Conservation (phyloP, 1,140 invertebrate species). For the Melitaea cinxia region DNA sequence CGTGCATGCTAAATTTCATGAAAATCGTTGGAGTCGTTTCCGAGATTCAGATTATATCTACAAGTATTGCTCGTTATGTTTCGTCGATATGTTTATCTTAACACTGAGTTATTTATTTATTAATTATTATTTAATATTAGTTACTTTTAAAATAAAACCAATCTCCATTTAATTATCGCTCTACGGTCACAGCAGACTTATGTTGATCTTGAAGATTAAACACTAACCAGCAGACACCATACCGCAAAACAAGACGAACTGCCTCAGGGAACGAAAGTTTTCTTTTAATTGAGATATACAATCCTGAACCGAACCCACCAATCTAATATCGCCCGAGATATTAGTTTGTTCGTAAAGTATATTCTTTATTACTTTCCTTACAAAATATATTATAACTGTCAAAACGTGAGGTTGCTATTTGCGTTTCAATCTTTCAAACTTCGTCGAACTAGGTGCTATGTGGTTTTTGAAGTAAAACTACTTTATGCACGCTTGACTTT, state of each 20-base stretch:
- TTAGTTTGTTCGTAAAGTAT: background rate
- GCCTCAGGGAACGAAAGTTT: background rate
- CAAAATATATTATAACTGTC: background rate
- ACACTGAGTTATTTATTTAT: background rate
- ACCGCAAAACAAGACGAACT: background rate
- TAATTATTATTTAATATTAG: background rate
- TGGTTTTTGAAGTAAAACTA: too few relatives aligned
- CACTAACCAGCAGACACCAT: background rate
- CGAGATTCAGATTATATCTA: too few relatives aligned
- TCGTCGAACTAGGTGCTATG: too few relatives aligned
- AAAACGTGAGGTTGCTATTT: too few relatives aligned
- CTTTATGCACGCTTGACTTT: too few relatives aligned
- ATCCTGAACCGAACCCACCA: background rate
- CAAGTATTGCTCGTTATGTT: background rate
- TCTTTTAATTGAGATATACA: slow-evolving; percentile 7
- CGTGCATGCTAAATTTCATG: too few relatives aligned
- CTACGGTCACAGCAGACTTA: background rate
- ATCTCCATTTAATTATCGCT: background rate
- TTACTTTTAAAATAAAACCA: background rate
- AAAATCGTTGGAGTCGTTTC: too few relatives aligned
- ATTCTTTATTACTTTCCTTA: background rate
- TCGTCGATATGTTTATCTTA: too few relatives aligned
- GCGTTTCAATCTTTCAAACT: too few relatives aligned
- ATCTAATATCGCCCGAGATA: background rate
- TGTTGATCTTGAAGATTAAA: background rate